Base-by-base conservation (phyloP, 2,888 invertebrate species). In the Polymixis lichenea region DNA sequence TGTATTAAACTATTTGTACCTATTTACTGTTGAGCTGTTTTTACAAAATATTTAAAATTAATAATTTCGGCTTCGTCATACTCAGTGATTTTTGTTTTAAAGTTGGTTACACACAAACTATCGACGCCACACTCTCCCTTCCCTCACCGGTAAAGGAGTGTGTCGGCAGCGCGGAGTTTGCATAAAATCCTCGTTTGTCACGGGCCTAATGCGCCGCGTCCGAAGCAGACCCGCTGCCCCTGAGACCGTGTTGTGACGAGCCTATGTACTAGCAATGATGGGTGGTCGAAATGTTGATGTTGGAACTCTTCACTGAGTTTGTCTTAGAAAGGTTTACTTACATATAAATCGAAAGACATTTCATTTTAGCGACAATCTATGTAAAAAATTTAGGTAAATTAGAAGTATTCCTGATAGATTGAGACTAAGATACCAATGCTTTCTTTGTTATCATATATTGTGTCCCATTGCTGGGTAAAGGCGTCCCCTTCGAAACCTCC, bases 171-270 rank as follows among this genome's bases (percentile, higher is more conserved):
- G 89, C 88, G 92, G 83, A 76, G 78, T 88, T 96, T 94, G 96
- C 96, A 96, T 96, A 96, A 95, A 96, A 95, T 93, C 93, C 91
- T 94, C 95, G 94, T 96, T 96, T 96, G 95, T 96, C 96, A 95
- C 90, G 87, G 88, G 93, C 93, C 94, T 95, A 94, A 95, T 94
- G 95, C 93, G 91, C 86, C 78, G 85, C 92, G 95, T 95, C 95
- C 92, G 91, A 90, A 88, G 88, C 95, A 95, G 84, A 69, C 84
- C 71, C 64, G 64, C 81, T 75, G 83, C 56, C 85, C 82, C 64
- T 56, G 82, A 56, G 56, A n/a, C 75, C 72, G 56, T 72, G 84
- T 73, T 79, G 78, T 79, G 84, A 86, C 84, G 84, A 83, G 71
- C 80, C 68, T 74, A 46, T 55, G 80, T 60, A 49, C 61, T 72